Conservation (phyloP, 2,797 vertebrate species). For the Parotocinclus haroldoi region DNA sequence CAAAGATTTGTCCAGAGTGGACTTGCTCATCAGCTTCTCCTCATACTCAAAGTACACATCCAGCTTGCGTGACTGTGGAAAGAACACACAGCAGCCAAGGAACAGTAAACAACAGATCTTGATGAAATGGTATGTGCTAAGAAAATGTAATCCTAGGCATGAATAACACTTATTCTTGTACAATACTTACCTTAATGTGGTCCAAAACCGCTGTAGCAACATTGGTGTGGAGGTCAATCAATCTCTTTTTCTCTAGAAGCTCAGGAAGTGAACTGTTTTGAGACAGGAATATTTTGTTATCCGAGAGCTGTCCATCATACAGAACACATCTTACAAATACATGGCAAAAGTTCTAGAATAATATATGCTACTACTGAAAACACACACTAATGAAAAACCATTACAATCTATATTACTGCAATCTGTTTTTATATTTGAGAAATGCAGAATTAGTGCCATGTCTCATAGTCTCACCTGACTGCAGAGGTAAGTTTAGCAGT, state of each 20-base stretch:
- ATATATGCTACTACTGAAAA: too few relatives aligned
- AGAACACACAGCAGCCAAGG: constrained; percentile 14
- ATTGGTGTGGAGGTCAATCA: constrained; percentile 97
- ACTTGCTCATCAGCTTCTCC: constrained; percentile 98
- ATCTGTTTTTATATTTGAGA: too few relatives aligned
- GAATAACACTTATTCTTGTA: constrained; percentile 29
- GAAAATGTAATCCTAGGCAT: constrained; percentile 33
- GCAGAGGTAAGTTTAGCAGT: constrained; percentile 97
- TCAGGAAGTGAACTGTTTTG: constrained; percentile 89
- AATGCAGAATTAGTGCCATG: background rate
- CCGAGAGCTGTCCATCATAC: constrained; percentile 9
- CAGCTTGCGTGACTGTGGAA: constrained; percentile 85
- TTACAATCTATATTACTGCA: too few relatives aligned
- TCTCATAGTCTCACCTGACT: constrained; percentile 77
- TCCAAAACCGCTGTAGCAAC: constrained; percentile 95
- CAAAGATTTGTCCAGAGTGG: constrained; percentile 92
- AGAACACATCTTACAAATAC: background rate
- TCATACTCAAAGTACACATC: constrained; percentile 98
- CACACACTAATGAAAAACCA: too few relatives aligned
- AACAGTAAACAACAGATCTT: constrained; percentile 15
- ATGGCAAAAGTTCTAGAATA: too few relatives aligned
- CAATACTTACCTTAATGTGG: constrained; percentile 87
- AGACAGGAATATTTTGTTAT: constrained; percentile 45
- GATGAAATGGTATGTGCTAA: constrained; percentile 26
- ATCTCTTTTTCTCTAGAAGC: constrained; percentile 94